Base-by-base conservation (phyloP, 2,797 vertebrate genomes). In the Sphenodon punctatus region DNA sequence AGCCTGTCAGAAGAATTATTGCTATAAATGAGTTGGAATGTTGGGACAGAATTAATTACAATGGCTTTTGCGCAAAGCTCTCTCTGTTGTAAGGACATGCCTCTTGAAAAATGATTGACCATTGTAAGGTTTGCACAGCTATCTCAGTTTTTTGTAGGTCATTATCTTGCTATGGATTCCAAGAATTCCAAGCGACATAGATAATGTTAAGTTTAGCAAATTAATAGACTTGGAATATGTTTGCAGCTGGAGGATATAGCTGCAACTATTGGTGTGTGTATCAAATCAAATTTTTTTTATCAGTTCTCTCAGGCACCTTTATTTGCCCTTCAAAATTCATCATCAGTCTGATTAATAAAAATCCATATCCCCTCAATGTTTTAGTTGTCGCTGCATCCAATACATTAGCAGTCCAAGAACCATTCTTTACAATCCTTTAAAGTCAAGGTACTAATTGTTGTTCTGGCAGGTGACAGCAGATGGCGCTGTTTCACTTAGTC, bases 1-100 rank as follows among this genome's bases (percentile, higher is more conserved):
- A 86, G 79, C 56, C 84, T 93, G 87, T 76, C 85, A 85, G 42
- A 38, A 64, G 53, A 80, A 84, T 92, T 88, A 89, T 82, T 86
- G 81, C 85, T 82, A 84, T 7, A 70, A 51, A 88, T 91, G 86
- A 60, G 53, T 36, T 69, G 64, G 74, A 84, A 80, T 14, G 49
- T 73, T 82, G 15, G 20, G 42, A 75, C 53, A 84, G 86, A 88
- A 88, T 91, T 88, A 93, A 87, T 80, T 67, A 70, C 36, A 43
- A 63, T 82, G 41, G 38, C 60, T 92, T 93, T 72, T 22, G 55
- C 80, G n/a, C 81, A 66, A 46, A 64, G 49, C 10, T 32, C 65
- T 66, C 34, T 65, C 41, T 41, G 34, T 43, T 4, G 59, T 46
- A 80, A 64, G 67, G 38, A 45, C 2, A 45, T 1, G 4, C 1